phyloP scores from a whole-genome alignment of 2,888 invertebrate genomes.

The Amiota communis region DNA sequence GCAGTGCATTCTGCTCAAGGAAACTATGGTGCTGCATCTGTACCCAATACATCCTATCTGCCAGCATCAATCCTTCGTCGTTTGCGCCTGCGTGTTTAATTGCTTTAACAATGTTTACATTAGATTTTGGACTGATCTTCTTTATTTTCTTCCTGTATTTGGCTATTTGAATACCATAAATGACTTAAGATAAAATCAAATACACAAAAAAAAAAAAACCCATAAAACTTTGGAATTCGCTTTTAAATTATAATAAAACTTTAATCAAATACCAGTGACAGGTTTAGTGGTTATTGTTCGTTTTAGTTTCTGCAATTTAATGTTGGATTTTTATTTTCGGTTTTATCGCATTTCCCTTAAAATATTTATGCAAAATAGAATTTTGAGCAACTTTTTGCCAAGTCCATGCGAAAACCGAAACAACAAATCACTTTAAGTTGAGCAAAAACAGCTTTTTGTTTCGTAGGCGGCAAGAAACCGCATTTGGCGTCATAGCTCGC shows the following conservation, averaged over 20 bases:
- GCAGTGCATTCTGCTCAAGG: slow-evolving; percentile 30
- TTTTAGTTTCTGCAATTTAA: slow-evolving; percentile 57
- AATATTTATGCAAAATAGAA: slow-evolving; percentile 61
- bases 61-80: slow-evolving; percentile 58
- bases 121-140: slow-evolving; percentile 45
- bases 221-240: background rate
- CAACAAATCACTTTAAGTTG: slow-evolving; percentile 46
- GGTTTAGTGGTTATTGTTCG: slow-evolving; percentile 43
- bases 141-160: slow-evolving; percentile 44
- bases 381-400: slow-evolving; percentile 33
- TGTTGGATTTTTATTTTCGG: slow-evolving; percentile 49
- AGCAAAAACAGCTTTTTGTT: slow-evolving; percentile 41
- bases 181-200: slow-evolving; percentile 25
- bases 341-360: slow-evolving; percentile 60
- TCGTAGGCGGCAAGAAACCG: slow-evolving; percentile 57
- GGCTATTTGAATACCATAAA: slow-evolving; percentile 39
- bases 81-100: slow-evolving; percentile 55
- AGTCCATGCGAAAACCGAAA: slow-evolving; percentile 37
- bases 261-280: too few relatives aligned
- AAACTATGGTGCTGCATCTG: slow-evolving; percentile 31
- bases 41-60: slow-evolving; percentile 8
- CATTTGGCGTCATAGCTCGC: slow-evolving; percentile 6
- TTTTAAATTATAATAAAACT: background rate
- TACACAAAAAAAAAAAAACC: slow-evolving; percentile 50
- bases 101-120: slow-evolving; percentile 34